Evolutionary conservation across 2,888 invertebrate genomes (phyloP).

Genomic region (Lepidonotus clava): DNA sequence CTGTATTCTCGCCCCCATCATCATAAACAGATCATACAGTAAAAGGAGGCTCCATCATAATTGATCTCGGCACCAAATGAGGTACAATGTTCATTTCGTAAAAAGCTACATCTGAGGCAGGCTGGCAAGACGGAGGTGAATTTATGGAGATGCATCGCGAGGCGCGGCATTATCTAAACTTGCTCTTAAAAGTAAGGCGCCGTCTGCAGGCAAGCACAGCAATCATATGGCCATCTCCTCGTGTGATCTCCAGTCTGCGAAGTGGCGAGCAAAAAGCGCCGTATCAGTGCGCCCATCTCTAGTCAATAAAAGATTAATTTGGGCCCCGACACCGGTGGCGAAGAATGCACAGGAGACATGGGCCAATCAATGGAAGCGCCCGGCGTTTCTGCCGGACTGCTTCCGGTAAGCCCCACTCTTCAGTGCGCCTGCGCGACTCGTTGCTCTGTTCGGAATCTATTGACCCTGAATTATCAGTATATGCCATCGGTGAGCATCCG

Average conservation of each 20-base stretch:
- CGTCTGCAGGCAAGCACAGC: background rate
- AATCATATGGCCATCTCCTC: constrained; percentile 1
- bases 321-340: constrained; percentile 26
- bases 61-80: constrained; percentile 26
- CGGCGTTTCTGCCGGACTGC: constrained; percentile 15
- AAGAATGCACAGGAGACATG: constrained; percentile 42
- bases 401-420: background rate
- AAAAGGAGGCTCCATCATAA: constrained; percentile 4
- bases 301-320: constrained; percentile 48
- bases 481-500: constrained; percentile 24
- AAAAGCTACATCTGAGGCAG: background rate
- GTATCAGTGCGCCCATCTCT: constrained; percentile 21
- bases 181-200: background rate
- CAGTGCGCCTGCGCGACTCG: constrained; percentile 9
- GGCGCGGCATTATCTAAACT: constrained; percentile 2
- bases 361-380: constrained; percentile 16
- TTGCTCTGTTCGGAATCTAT: background rate
- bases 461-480: constrained; percentile 47
- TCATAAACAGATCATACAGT: background rate
- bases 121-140: background rate
- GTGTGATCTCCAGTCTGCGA: background rate
- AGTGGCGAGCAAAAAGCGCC: background rate
- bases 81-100: constrained; percentile 13
- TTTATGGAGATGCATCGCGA: background rate
- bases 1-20: background rate